A percentile compares a stretch with the other conserved stretches of the same genome.
phyloP scores from a whole-genome alignment of 2,113 vertebrate genomes.

The Nerophis ophidion region DNA sequence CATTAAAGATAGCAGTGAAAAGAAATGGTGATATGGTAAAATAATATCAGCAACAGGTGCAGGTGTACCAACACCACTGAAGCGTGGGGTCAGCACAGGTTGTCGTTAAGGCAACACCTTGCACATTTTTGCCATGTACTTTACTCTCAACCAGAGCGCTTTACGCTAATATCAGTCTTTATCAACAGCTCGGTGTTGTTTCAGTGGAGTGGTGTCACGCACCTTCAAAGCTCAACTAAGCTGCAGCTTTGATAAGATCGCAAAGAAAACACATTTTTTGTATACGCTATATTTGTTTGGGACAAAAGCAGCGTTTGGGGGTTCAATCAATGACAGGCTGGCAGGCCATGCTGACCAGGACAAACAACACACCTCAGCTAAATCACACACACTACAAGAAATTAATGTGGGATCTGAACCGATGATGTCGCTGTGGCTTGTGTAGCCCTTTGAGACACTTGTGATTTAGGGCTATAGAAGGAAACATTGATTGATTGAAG shows the following conservation, averaged over 20 bases:
- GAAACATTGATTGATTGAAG: too few relatives aligned
- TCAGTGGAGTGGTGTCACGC: constrained; percentile 19
- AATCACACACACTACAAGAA: too few relatives aligned
- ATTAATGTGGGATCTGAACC: too few relatives aligned
- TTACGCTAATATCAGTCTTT: background rate
- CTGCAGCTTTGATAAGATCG: constrained; percentile 40
- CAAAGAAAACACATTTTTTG: background rate
- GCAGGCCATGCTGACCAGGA: too few relatives aligned
- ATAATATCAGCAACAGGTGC: background rate
- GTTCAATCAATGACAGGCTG: too few relatives aligned
- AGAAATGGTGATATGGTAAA: background rate
- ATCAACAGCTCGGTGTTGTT: constrained; percentile 3
- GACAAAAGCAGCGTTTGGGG: background rate
- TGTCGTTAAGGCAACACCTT: background rate
- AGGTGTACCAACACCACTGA: background rate
- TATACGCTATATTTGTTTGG: background rate
- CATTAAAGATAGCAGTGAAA: background rate
- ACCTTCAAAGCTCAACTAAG: constrained; percentile 19
- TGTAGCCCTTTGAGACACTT: too few relatives aligned
- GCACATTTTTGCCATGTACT: background rate
- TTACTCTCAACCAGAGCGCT: background rate
- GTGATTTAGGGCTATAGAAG: too few relatives aligned
- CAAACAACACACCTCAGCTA: too few relatives aligned
- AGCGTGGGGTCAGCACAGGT: background rate
- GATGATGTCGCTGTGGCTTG: too few relatives aligned